Evolutionary conservation across 2,113 vertebrate genomes (phyloP), one percentile per base, ranked within the genome.

Genomic region (Ibidorhyncha struthersii): DNA sequence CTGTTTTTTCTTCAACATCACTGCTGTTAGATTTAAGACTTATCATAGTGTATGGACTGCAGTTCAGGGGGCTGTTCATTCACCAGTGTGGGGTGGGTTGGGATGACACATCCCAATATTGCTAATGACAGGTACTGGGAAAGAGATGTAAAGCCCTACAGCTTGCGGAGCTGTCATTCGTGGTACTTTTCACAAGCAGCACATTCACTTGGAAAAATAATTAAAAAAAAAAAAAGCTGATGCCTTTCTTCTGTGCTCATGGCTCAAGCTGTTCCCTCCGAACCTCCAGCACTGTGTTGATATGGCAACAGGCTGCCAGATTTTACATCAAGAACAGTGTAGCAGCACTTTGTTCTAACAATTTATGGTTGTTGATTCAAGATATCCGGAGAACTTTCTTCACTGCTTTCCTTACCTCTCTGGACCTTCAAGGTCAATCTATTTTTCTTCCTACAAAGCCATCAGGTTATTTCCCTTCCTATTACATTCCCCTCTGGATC

Each of bases 281-380:
- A 72, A 62, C 25, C 62, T 96, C 41, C 81, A 73, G 91, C 62
- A 26, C 66, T 66, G 49, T 49, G 69, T 47, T 96, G 93, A 47
- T 91, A 91, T 8, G 20, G 91, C 94, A 97, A 85, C 86, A 80
- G 77, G 53, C 84, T 91, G 69, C 72, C 73, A 80, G 56, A 69
- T 91, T 82, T 85, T 82, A 62, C 53, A 80, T 49, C 53, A 79
- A 53, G 66, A 92, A 30, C 72, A 69, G 38, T 0, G 9, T 53
- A 0, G 4, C 65, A 84, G 69, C 47, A 23, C 40, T 95, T 92
- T 0, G 0, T 69, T 67, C 30, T 66, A 65, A 16, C 10, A 43
- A 32, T 91, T 91, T 76, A 36, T 47, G 66, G 38, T 63, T 41
- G 49, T 79, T 5, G 3, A 27, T 82, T 69, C 58, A 82, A 81